Evolutionary conservation across 2,888 invertebrate genomes (phyloP), one percentile per base, ranked within the genome.

Genomic region (Cosmorhoe ocellata): DNA sequence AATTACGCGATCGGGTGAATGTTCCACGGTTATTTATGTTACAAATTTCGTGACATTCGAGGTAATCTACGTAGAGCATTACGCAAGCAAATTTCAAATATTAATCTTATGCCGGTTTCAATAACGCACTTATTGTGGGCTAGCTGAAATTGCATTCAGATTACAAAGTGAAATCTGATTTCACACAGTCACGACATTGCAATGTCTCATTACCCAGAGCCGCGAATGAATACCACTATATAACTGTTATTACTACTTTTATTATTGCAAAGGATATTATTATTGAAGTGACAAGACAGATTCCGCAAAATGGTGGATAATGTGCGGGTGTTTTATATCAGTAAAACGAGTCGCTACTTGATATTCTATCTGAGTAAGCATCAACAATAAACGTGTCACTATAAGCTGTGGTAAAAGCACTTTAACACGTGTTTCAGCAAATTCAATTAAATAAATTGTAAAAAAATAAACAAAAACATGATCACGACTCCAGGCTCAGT

Each of bases 31-130:
- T 68, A 74, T 61, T 48, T 71, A 67, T 64, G 69, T 66, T 74
- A 75, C 72, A 66, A 75, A 71, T 77, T 71, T 80, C 77, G 71
- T 77, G 80, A 74, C 74, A 77, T 72, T 76, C 71, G 68, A 62
- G 30, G 30, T 45, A 34, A 24, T 51, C 61, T 61, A 67, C 63
- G 41, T 55, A 50, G 55, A 69, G 52, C 57, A 58, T 79, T 79
- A 68, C 70, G 71, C 74, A 79, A 82, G 70, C 63, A 74, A 74
- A n/a, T n/a, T n/a, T n/a, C 68, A 62, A 55, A 56, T 71, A 70
- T 67, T 66, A 66, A 66, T 71, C 62, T 59, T 51, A 58, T 63
- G 60, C 66, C 59, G 57, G 64, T 75, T 73, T 72, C 71, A 73
- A 76, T 74, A 71, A 69, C 64, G 53, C 56, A 58, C 62, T 65